Evolutionary conservation across 2,797 vertebrate species (phyloP).

Genomic region (Betta splendens): DNA sequence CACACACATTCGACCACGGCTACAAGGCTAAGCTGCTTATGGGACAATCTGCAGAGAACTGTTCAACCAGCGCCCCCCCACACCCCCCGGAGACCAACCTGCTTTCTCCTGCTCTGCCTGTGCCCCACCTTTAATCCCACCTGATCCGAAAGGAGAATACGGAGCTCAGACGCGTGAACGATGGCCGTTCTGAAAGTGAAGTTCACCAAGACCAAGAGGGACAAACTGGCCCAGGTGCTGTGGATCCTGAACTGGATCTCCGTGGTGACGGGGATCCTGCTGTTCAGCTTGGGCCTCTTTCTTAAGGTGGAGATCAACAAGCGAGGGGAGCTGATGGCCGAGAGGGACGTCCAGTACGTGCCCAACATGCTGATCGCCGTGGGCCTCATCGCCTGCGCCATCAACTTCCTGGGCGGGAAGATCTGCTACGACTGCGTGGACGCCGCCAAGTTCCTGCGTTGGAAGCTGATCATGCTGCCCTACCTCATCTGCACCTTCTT

Average conservation of each 20-base stretch:
- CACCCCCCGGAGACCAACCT: conserved; percentile 48
- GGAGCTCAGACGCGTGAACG: conserved; percentile 9
- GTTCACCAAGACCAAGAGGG: conserved; percentile 89
- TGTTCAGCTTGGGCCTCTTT: conserved; percentile 90
- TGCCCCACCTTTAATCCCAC: conserved; percentile 45
- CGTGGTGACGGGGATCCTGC: conserved; percentile 85
- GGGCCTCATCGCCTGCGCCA: conserved; percentile 88
- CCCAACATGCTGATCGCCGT: conserved; percentile 91
- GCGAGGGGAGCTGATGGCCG: conserved; percentile 88
- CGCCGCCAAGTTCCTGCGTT: conserved; percentile 87
- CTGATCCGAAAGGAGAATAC: conserved; percentile 29
- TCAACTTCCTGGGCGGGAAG: conserved; percentile 93
- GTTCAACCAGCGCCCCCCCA: conserved; percentile 35
- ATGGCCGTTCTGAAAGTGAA: conserved; percentile 91
- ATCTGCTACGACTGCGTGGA: conserved; percentile 94
- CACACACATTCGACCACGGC: conserved; percentile 55
- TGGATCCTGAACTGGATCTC: conserved; percentile 96
- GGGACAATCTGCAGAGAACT: conserved; percentile 54
- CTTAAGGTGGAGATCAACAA: conserved; percentile 92
- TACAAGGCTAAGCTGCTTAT: conserved; percentile 76
- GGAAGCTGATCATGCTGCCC: conserved; percentile 91
- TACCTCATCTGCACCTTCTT: conserved; percentile 91
- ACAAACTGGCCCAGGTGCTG: conserved; percentile 91
- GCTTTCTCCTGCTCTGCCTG: conserved; percentile 39
- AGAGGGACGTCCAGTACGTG: conserved; percentile 84